These are phyloP conservation scores for Sebastes ruberrimus DNA, from an alignment of 2,797 vertebrate genomes.

Conservation along the genomic window DNA sequence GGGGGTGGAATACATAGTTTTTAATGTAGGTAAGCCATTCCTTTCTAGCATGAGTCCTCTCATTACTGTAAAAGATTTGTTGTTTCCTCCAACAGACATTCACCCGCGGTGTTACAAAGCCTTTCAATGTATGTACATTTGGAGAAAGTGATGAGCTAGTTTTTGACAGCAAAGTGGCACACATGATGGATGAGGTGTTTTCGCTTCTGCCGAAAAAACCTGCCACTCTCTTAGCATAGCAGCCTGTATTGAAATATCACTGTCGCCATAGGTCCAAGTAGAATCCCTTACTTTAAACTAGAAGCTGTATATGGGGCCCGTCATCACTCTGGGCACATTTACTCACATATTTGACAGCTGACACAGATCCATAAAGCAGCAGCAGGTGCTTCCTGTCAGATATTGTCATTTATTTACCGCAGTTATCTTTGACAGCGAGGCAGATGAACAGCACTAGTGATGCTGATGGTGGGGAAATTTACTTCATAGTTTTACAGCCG, in stretches of 20 bases:
- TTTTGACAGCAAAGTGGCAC: slow-evolving; percentile 7
- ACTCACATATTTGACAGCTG: slow-evolving; percentile 7
- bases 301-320: background rate
- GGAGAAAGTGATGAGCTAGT: background rate
- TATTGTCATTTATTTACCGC: background rate
- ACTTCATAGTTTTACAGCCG: background rate
- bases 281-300: background rate
- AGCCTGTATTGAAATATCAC: background rate
- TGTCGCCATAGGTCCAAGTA: background rate
- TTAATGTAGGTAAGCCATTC: background rate
- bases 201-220: background rate
- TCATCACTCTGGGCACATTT: background rate
- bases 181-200: slow-evolving; percentile 17
- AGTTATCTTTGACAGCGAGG: background rate
- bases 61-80: background rate
- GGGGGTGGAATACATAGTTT: background rate
- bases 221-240: background rate
- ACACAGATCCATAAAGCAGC: background rate
- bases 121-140: background rate
- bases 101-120: background rate
- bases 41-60: background rate
- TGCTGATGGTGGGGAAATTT: background rate
- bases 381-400: slow-evolving; percentile 9
- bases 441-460: background rate
- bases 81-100: background rate